Base-by-base conservation (phyloP, 2,797 vertebrate genomes). In the Heterohyrax brucei region DNA sequence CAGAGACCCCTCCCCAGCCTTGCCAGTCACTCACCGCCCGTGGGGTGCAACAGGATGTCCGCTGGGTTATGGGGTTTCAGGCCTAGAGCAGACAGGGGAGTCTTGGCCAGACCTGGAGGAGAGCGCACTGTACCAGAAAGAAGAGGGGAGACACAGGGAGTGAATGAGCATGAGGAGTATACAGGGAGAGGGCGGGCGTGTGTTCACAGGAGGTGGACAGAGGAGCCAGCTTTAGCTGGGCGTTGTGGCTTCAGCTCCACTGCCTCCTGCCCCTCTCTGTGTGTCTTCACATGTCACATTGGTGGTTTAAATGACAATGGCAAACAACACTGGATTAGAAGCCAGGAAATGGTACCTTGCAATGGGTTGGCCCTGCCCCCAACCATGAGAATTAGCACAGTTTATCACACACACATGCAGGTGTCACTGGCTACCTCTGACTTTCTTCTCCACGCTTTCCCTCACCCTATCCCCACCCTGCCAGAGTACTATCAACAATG, bases 31-130 rank as follows among this genome's bases (percentile, higher is more conserved):
- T 99, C 95, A 99, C 99, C 99, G 96, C 99, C 99, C 1, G 99
- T 99, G 4, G 99, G 99, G 87, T 99, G 99, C 96, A 99, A 98
- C 26, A 99, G 96, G 96, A 99, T 99, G 78, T 99, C 99, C 0
- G 99, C 99, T 0, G 99, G 99, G 96, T 99, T 99, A 98, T 99
- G 99, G 59, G 99, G 99, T 85, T 99, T 99, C 97, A 99, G 98
- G 39, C 99, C 99, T 97, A 99, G 98, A 3, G 99, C 99, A 72
- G 99, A 99, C 93, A 99, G 98, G 0, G 99, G 99, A 2, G 99
- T 99, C 98, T 99, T 99, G 92, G 99, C 99, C 93, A 99, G 98
- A 94, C 99, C 99, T 0, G 99, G 99, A 56, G 99, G 99, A 72
- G 99, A 99, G 19, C 99, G 99, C 96, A 99, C 99, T 99, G 97